Evolutionary conservation across 2,797 vertebrate genomes (phyloP), one percentile per base, ranked within the genome.

Genomic region (Crocidura indochinensis): DNA sequence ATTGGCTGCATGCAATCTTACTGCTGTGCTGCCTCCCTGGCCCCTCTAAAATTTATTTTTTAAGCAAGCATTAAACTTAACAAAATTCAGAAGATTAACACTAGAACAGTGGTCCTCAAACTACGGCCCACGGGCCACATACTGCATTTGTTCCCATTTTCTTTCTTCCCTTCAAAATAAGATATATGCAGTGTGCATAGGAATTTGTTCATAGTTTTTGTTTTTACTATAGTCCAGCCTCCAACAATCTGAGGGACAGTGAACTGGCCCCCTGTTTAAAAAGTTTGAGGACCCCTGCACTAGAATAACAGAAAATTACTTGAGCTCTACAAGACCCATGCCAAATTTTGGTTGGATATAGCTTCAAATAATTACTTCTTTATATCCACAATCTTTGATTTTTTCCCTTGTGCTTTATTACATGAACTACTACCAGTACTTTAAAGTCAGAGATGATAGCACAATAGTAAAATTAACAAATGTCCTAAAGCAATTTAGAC

Each of bases 401-500:
- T 88, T 88, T 60, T 87, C 27, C 51, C 49, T 75, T 49, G 85
- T 81, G 27, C 77, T 31, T 81, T 87, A 60, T 83, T 68, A 78
- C 14, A n/a, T 78, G 27, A 69, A 27, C 29, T 87, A 75, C 82
- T 87, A 67, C n/a, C n/a, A n/a, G n/a, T n/a, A n/a, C 82, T 80
- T 92, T 81, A 75, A 14, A 71, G 62, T 71, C 51, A 60, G 27
- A 62, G 24, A 24, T 31, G 69, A 51, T 1, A 67, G 38, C 27
- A 44, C 51, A 65, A 38, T 14, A 80, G 49, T 51, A 51, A 1
- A 44, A 27, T n/a, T 46, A 87, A 68, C 51, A 47, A 3, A 29
- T 87, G 82, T 69, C 4, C 60, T 87, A 72, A 69, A 31, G 24
- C 46, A 29, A 12, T 78, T 91, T 83, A 74, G 90, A 53, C 71